Base-by-base conservation (phyloP, 92 coral and sea anemone genomes). In the Isaurus tuberculatus region DNA sequence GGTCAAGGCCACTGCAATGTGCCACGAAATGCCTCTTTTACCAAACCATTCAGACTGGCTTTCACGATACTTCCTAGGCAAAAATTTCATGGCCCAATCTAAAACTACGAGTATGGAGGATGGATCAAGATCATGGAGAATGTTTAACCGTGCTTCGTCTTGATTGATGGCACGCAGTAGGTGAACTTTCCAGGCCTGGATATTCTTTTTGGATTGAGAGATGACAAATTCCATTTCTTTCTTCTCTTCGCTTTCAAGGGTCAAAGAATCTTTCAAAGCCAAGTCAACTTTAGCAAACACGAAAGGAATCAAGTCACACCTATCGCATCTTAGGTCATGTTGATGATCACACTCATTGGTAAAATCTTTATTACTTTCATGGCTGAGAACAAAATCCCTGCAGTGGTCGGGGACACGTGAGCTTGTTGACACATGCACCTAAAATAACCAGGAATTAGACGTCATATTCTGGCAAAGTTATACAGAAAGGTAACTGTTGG, bases 11-110 rank as follows among this genome's bases (percentile, higher is more conserved):
- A 83, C 81, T 29, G 81, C 51, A 11, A 48, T 13, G 30, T 83
- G 86, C 86, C 86, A 83, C 32, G 86, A 79, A 26, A 70, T 65
- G 33, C 72, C 43, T 2, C 72, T 36, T 36, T 67, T 67, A 15
- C 23, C 72, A 67, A 67, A 67, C 44, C 44, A 67, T n/a, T 30
- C 72, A 36, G 43, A 13, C 36, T 67, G 72, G 72, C 72, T 67
- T 31, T 67, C 72, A 4, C 46, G 72, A 36, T 30, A 67, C 23
- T 67, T 67, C 16, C 72, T 16, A 1, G 72, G 72, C 46, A 67
- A 34, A 20, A 65, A 65, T 17, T 65, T 65, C 71, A 65, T 65
- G 2, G 15, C 36, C 37, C 37, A 65, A 31, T 65, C 36, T 22
- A n/a, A 26, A 5, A 65, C 33, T 28, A 65, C 30, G 19, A 65